phyloP scores from a whole-genome alignment of 2,888 invertebrate genomes.

The Steinernema hermaphroditum region DNA sequence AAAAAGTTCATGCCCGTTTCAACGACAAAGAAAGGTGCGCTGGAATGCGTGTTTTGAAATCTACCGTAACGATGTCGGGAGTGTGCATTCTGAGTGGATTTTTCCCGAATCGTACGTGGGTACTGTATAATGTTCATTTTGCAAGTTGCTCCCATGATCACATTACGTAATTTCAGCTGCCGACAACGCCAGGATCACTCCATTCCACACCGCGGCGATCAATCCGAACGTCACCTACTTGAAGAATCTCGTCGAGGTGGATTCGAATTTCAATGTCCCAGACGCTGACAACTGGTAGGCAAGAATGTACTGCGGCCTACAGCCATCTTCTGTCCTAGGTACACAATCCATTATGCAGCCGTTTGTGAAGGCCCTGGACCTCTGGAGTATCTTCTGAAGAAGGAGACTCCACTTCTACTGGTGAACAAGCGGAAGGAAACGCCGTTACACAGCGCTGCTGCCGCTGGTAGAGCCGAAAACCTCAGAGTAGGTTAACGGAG shows the following conservation, averaged over 20 bases:
- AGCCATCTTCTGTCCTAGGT: constrained; percentile 31
- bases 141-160: too few species aligned
- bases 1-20: constrained; percentile 59
- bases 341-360: constrained; percentile 71
- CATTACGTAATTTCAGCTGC: constrained; percentile 39
- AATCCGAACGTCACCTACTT: constrained; percentile 69
- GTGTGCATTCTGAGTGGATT: too few species aligned
- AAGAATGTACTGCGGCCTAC: neutral
- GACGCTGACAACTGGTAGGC: constrained; percentile 68
- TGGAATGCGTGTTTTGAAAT: too few species aligned
- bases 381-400: constrained; percentile 65
- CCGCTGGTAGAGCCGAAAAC: constrained; percentile 49
- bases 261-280: constrained; percentile 69
- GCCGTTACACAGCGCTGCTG: constrained; percentile 54
- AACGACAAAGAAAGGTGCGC: constrained; percentile 66
- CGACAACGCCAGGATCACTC: constrained; percentile 68
- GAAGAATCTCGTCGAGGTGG: constrained; percentile 66
- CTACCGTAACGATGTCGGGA: too few species aligned
- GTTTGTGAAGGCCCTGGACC: constrained; percentile 69
- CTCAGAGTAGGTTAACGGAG: constrained; percentile 37
- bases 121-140: too few species aligned
- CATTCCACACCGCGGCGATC: constrained; percentile 70
- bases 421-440: constrained; percentile 49
- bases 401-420: constrained; percentile 38
- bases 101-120: too few species aligned